A percentile compares a stretch with the other conserved stretches of the same genome.
Evolutionary conservation across 2,888 invertebrate species (phyloP).

Genomic region (Caenorhabditis doughertyi): DNA sequence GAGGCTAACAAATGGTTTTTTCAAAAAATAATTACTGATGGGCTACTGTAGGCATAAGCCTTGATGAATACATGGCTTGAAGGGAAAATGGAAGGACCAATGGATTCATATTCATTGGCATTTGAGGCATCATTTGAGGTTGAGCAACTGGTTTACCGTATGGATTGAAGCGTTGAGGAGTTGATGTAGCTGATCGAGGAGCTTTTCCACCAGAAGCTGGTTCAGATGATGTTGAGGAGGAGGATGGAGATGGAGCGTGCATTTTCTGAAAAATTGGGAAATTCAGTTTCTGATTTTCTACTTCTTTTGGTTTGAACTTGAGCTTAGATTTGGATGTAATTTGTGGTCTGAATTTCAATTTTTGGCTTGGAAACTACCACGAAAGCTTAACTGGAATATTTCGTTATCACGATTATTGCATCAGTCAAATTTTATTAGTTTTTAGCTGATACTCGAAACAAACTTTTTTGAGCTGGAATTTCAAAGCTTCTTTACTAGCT

Average conservation of each 20-base stretch:
- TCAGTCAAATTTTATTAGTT: too few species aligned
- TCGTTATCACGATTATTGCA: too few species aligned
- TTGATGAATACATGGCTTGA: conserved; percentile 69
- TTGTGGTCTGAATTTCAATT: background rate
- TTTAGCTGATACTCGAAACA: too few species aligned
- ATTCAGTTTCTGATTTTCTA: too few species aligned
- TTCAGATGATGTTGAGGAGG: conserved; percentile 41
- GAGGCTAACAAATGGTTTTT: background rate
- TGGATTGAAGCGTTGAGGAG: conserved; percentile 69
- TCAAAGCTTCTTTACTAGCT: too few species aligned
- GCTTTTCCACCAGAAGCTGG: conserved; percentile 72
- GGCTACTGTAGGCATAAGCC: conserved; percentile 67
- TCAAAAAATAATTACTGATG: conserved; percentile 54
- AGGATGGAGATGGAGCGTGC: conserved; percentile 64
- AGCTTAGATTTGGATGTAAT: background rate
- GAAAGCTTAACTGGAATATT: too few species aligned
- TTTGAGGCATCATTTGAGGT: conserved; percentile 32
- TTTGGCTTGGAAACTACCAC: too few species aligned
- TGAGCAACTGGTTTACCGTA: conserved; percentile 72
- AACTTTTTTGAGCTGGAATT: too few species aligned
- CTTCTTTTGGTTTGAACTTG: too few species aligned
- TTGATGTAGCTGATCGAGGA: conserved; percentile 83
- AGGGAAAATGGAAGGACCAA: conserved; percentile 60
- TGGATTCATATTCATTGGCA: conserved; percentile 47
- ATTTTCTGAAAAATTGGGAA: conserved; percentile 52